Evolutionary conservation across 2,888 invertebrate genomes (phyloP), one percentile per base, ranked within the genome.

Genomic region (Drosophila phalerata): DNA sequence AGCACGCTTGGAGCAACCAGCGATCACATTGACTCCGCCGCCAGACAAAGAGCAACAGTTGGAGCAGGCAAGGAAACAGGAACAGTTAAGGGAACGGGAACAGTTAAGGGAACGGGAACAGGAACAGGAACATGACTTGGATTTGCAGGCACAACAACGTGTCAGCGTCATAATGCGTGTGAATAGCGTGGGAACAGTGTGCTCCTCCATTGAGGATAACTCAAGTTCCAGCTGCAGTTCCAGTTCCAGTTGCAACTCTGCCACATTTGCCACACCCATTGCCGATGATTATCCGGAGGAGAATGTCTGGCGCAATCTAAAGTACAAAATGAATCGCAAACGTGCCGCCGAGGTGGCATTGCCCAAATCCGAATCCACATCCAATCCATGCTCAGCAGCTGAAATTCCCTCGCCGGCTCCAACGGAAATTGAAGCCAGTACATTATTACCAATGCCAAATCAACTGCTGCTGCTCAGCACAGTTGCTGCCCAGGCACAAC

Each of bases 121-220:
- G 17, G 71, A 79, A 10, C 67, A 70, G 22, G 63, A 76, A 17
- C 62, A 53, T 25, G 64, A 73, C 3, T 57, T 69, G 19, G 73
- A 63, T n/a, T 45, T 60, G 3, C 32, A 53, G 49, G 84, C 84
- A n/a, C 86, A 92, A 15, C 86, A 92, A 53, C 93, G 94, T 57
- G 94, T 95, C 32, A 97, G 97, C 11, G 97, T 98, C 77, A 97
- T 97, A 80, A 97, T 97, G 96, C 95, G 95, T 79, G 97, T 96
- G 8, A 96, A 96, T 91, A 96, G 96, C 73, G 96, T 97, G 90
- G 97, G 97, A n/a, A 66, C 83, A 45, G 95, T 96, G 37, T 96
- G 95, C 93, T 88, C 91, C 5, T 64, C 67, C 28, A 42, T 10
- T 8, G 32, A 32, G 2, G 15, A 15, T 38, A n/a, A 30, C 45